A percentile compares a stretch with the other conserved stretches of the same genome.
Conservation (phyloP, 2,888 invertebrate species). For the Epirrita christyi region DNA sequence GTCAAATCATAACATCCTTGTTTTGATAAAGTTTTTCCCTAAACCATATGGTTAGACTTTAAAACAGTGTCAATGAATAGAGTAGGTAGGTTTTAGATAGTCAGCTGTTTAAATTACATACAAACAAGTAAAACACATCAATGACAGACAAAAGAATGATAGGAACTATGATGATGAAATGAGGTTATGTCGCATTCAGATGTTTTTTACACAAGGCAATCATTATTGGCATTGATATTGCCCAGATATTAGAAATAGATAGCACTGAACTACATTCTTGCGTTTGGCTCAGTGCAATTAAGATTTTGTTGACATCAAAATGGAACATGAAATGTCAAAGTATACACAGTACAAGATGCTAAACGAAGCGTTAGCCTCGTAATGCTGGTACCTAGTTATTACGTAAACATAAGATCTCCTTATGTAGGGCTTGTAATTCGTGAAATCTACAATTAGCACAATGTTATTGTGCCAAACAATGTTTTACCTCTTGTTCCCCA, state of each 20-base stretch:
- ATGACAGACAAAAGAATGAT: slow-evolving; percentile 37
- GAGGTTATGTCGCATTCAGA: slow-evolving; percentile 35
- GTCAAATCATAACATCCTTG: too few relatives aligned
- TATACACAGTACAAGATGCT: slow-evolving; percentile 46
- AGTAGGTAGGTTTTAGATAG: slow-evolving; percentile 5
- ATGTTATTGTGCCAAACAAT: slow-evolving; percentile 47
- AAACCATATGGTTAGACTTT: slow-evolving; percentile 6
- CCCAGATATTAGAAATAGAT: slow-evolving; percentile 5
- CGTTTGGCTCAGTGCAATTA: slow-evolving; percentile 32
- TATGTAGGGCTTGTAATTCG: slow-evolving; percentile 52
- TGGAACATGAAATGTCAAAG: slow-evolving; percentile 70
- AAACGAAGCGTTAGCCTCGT: slow-evolving; percentile 53
- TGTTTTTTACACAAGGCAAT: slow-evolving; percentile 12
- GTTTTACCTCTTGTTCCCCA: slow-evolving; percentile 81
- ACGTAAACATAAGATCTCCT: slow-evolving; percentile 78
- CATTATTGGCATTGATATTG: slow-evolving; percentile 2
- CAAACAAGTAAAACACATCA: slow-evolving; percentile 8
- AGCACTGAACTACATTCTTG: slow-evolving; percentile 9
- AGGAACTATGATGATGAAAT: slow-evolving; percentile 12
- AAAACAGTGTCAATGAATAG: not conserved
- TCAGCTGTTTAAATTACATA: slow-evolving; percentile 23
- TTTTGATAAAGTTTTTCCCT: too few relatives aligned
- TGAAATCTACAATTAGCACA: slow-evolving; percentile 48
- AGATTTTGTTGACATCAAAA: slow-evolving; percentile 69
- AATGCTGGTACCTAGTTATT: slow-evolving; percentile 59